phyloP scores from a whole-genome alignment of 1,140 invertebrate genomes.

The Ganaspis sp. region DNA sequence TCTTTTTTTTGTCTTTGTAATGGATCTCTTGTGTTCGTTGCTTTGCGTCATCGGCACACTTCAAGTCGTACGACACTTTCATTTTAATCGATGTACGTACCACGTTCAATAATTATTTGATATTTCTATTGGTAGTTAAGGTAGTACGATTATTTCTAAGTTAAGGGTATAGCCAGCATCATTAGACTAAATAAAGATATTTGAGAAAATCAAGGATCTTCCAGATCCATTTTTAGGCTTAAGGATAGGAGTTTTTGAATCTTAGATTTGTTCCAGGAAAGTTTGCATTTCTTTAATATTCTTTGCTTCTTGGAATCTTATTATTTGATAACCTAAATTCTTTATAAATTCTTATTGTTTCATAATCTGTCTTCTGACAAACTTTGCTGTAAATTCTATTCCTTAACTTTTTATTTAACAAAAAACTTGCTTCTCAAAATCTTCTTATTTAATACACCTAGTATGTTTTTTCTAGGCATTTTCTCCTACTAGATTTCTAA shows the following conservation, averaged over 20 bases:
- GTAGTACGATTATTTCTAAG: conserved; percentile 70
- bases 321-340: conserved; percentile 13
- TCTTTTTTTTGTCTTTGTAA: conserved; percentile 62
- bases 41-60: conserved; percentile 8
- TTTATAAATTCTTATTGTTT: too few species aligned
- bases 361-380: too few species aligned
- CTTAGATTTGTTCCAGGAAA: not conserved
- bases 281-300: not conserved
- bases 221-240: not conserved
- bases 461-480: conserved; percentile 32
- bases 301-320: conserved; percentile 4
- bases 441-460: conserved; percentile 19
- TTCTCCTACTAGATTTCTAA: conserved; percentile 38
- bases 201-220: not conserved
- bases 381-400: too few species aligned
- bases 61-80: conserved; percentile 48
- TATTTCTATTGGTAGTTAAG: conserved; percentile 71
- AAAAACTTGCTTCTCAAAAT: not conserved
- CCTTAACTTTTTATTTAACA: too few species aligned
- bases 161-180: conserved; percentile 67
- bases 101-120: conserved; percentile 71
- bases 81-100: conserved; percentile 71
- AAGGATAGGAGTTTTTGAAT: not conserved
- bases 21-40: conserved; percentile 69
- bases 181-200: conserved; percentile 50